phyloP scores from a whole-genome alignment of 2,113 vertebrate species.

The Thamnaconus septentrionalis region DNA sequence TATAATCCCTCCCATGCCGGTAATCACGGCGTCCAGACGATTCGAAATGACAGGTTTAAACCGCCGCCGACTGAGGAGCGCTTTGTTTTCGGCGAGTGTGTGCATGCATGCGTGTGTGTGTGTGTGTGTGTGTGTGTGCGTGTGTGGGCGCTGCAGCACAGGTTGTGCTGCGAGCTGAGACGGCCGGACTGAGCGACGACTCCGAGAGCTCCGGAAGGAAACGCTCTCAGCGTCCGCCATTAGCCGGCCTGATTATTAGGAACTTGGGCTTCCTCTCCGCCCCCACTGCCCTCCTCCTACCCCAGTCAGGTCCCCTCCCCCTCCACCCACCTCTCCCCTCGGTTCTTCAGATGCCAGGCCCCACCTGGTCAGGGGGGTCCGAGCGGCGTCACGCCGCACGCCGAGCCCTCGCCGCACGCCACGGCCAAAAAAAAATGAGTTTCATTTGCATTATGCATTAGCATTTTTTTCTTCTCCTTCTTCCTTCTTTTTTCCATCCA shows the following conservation, averaged over 20 bases:
- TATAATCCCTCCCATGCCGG: constrained; percentile 80
- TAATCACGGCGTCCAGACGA: constrained; percentile 87
- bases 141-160: constrained; percentile 35
- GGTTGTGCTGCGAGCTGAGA: too few relatives aligned
- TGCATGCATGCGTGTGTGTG: constrained; percentile 45
- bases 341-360: too few relatives aligned
- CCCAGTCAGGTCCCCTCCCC: constrained; percentile 25
- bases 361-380: too few relatives aligned
- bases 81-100: constrained; percentile 54
- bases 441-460: constrained; percentile 79
- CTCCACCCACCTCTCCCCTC: too few relatives aligned
- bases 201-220: constrained; percentile 82
- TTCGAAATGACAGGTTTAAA: constrained; percentile 88
- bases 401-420: too few relatives aligned
- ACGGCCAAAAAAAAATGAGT: too few relatives aligned
- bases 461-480: constrained; percentile 54
- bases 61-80: constrained; percentile 84
- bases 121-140: constrained; percentile 34
- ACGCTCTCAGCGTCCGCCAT: constrained; percentile 80
- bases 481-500: constrained; percentile 14
- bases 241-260: constrained; percentile 93
- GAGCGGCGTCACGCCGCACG: too few relatives aligned
- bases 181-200: constrained; percentile 46
- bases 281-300: constrained; percentile 52
- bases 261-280: constrained; percentile 78